Conservation (phyloP, 2,888 invertebrate genomes). For the Cynaeus angustus region DNA sequence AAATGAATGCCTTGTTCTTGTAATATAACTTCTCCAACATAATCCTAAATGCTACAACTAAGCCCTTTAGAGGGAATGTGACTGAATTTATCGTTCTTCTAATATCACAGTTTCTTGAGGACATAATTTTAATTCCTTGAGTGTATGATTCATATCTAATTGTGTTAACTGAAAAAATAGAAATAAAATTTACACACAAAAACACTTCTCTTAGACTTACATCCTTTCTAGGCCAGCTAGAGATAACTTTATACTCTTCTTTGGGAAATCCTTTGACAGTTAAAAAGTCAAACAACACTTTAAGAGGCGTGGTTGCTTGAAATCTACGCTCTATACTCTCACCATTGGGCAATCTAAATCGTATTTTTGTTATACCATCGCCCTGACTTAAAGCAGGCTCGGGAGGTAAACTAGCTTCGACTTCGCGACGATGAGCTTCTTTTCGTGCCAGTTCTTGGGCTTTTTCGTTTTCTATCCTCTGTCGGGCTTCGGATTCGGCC, state of each 20-base stretch:
- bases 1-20: constrained; percentile 23
- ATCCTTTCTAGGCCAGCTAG: constrained; percentile 96
- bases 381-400: constrained; percentile 79
- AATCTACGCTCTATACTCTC: constrained; percentile 87
- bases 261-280: constrained; percentile 91
- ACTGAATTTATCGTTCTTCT: constrained; percentile 87
- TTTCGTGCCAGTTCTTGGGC: constrained; percentile 83
- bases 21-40: constrained; percentile 15
- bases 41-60: constrained; percentile 44
- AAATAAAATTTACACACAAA: constrained; percentile 41
- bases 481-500: constrained; percentile 81
- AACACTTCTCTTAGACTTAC: constrained; percentile 81
- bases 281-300: constrained; percentile 88
- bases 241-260: constrained; percentile 92
- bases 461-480: constrained; percentile 84
- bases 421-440: constrained; percentile 79
- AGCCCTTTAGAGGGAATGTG: constrained; percentile 43
- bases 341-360: constrained; percentile 88
- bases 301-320: constrained; percentile 74
- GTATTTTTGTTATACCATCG: constrained; percentile 81
- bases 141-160: constrained; percentile 83
- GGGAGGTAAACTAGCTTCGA: constrained; percentile 81
- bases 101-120: constrained; percentile 96
- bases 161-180: constrained; percentile 81
- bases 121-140: constrained; percentile 89